Conservation (phyloP, 2,888 invertebrate species). For the Bimastos eiseni region DNA sequence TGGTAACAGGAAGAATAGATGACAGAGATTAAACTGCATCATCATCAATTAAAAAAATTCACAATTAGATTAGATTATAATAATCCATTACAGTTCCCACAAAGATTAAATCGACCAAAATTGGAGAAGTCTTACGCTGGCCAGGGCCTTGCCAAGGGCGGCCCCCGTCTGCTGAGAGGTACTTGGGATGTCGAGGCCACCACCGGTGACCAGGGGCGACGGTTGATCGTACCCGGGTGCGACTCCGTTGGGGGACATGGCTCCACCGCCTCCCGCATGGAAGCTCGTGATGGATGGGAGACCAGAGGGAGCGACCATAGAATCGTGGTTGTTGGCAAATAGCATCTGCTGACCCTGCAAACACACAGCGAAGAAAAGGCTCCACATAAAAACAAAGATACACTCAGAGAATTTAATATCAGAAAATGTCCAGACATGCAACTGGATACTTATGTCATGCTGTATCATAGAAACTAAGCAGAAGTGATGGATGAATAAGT, state of each 20-base stretch:
- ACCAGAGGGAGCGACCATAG: not conserved
- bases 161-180: conserved; percentile 17
- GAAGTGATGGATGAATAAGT: not conserved
- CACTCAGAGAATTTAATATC: not conserved
- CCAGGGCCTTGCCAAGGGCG: conserved; percentile 8
- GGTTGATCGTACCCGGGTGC: not conserved
- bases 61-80: too few species aligned
- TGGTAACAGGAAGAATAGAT: too few species aligned
- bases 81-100: too few species aligned
- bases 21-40: too few species aligned
- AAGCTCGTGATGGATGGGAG: conserved; percentile 16
- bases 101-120: too few species aligned
- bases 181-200: conserved; percentile 2
- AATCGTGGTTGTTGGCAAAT: conserved; percentile 10
- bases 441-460: not conserved
- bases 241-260: not conserved
- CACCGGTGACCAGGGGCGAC: not conserved
- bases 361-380: not conserved
- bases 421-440: too few species aligned
- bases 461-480: too few species aligned
- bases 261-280: not conserved
- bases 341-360: conserved; percentile 19
- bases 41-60: too few species aligned
- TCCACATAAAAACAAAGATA: not conserved
- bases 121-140: not conserved